Percentiles rank a stretch among this genome's conserved stretches.
These are phyloP conservation scores for Gymnothorax javanicus DNA, from an alignment of 2,797 vertebrate species.

Conservation along the genomic window DNA sequence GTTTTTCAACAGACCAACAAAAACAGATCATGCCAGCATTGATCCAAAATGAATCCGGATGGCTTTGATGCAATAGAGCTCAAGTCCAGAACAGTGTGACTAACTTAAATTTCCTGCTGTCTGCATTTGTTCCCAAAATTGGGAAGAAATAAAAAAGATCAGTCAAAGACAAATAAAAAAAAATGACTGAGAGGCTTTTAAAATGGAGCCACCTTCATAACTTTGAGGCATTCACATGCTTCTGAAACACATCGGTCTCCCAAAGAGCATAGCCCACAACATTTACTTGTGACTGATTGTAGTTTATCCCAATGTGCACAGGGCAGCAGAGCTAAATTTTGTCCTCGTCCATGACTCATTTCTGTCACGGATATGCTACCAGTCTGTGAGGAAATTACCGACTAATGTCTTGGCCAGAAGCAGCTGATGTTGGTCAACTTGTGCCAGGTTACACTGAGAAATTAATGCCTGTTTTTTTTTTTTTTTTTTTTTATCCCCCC, in stretches of 20 bases:
- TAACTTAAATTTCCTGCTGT: neutral
- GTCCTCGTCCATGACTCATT: neutral
- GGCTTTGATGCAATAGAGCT: neutral
- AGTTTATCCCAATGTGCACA: neutral
- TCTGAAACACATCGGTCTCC: no score
- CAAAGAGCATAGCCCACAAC: no score
- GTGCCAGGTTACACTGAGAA: neutral
- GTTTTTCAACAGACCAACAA: neutral
- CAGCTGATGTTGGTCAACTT: neutral
- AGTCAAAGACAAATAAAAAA: no score
- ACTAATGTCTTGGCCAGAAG: neutral
- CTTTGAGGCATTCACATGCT: no score
- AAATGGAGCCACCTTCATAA: no score
- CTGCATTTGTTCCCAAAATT: neutral
- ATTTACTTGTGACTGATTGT: neutral
- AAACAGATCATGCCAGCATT: neutral
- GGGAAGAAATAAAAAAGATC: neutral
- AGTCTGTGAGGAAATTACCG: neutral
- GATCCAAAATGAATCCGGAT: neutral
- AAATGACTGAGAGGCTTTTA: no score
- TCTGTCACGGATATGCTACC: neutral
- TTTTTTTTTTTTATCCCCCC: neutral
- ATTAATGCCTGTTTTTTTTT: constrained; percentile 30
- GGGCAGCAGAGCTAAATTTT: constrained; percentile 32
- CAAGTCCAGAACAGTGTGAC: neutral